Conservation (phyloP, 1,140 invertebrate genomes). For the Ceratina japonica region DNA sequence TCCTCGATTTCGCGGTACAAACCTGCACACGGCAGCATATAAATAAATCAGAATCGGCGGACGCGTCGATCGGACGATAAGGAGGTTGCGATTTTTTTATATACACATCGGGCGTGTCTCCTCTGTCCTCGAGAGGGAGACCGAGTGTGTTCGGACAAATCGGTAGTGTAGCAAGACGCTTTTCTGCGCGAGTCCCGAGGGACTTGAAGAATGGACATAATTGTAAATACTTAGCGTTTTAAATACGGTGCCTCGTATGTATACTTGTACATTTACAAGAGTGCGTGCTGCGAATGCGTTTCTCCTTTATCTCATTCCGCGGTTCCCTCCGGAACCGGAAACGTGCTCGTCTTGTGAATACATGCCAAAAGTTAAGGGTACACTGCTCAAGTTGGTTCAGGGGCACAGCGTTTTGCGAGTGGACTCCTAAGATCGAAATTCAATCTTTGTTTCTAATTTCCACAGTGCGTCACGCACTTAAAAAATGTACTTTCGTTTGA, state of each 20-base stretch:
- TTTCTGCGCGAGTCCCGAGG: background rate
- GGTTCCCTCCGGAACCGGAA: background rate
- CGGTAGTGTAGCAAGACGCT: background rate
- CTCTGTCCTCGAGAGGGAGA: too few relatives aligned
- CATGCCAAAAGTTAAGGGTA: conserved; percentile 26
- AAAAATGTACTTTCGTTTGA: background rate
- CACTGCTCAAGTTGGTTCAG: conserved; percentile 30
- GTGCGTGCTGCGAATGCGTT: background rate
- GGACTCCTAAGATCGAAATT: too few relatives aligned
- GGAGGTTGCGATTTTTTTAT: too few relatives aligned
- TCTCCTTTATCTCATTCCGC: conserved; percentile 21
- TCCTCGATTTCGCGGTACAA: conserved; percentile 18
- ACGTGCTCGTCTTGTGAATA: background rate
- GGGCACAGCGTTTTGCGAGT: background rate
- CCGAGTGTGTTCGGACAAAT: background rate
- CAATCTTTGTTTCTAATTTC: too few relatives aligned
- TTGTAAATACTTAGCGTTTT: conserved; percentile 40
- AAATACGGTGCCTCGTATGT: conserved; percentile 41
- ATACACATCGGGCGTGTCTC: background rate
- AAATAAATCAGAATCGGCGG: background rate
- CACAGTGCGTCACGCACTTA: background rate
- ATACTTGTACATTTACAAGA: conserved; percentile 12
- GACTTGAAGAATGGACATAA: background rate
- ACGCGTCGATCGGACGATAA: background rate
- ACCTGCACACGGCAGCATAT: conserved; percentile 36